Base-by-base conservation (phyloP, 2,797 vertebrate genomes). In the Mormyrus proboscirostris region DNA sequence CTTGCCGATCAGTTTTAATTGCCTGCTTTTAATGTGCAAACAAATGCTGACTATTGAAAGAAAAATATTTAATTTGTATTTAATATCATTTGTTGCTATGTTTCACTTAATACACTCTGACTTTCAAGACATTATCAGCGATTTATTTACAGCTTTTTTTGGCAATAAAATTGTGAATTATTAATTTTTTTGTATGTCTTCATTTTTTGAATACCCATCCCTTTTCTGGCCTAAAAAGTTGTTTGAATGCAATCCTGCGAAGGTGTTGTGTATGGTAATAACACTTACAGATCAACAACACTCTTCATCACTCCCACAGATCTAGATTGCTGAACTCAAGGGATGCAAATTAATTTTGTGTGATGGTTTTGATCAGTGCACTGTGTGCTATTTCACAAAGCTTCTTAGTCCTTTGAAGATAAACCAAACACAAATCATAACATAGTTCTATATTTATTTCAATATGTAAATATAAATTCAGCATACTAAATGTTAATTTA, bases 211-310 rank as follows among this genome's bases (percentile, higher is more conserved):
- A 86, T 55, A 86, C 53, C n/a, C n/a, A 51, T 86, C 29, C 50
- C 14, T 25, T 86, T 86, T 51, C 51, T 53, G 47, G n/a, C 29
- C 84, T 53, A 51, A 86, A 86, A 55, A 86, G 22, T 86, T 29
- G 53, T 55, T 51, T 55, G 49, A 86, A 16, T 33, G 29, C 29
- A 53, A 62, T 89, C 55, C 41, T 62, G 53, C n/a, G 57, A 47
- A 84, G 88, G 86, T 91, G 89, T 89, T 91, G 92, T 91, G 92
- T 90, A 89, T 91, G 90, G 33, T 55, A 62, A 51, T 76, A 79
- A 90, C 91, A 89, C 89, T 93, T 92, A 76, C 89, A 88, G 91
- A 95, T 95, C 94, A 94, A 94, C 94, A 95, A 90, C 91, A 93
- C 94, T 95, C 93, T 94, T 90, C 87, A 90, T 89, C 91, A 92